A percentile compares a stretch with the other conserved stretches of the same genome.
These are phyloP conservation scores for Characodon lateralis DNA, from an alignment of 2,797 vertebrate species.

Conservation along the genomic window DNA sequence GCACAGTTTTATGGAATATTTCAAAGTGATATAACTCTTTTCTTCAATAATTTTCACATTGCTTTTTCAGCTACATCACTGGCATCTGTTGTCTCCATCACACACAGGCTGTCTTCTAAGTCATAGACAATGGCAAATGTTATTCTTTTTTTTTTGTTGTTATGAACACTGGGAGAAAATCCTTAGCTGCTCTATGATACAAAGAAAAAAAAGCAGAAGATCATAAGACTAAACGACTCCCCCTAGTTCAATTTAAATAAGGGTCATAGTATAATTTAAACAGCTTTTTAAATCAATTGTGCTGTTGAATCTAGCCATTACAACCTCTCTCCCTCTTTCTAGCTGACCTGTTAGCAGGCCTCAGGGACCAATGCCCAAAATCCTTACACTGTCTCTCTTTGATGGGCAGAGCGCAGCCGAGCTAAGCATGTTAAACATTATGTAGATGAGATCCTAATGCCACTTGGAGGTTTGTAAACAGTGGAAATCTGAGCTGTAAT, in stretches of 20 bases:
- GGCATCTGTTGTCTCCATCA: constrained; percentile 9
- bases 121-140: constrained; percentile 6
- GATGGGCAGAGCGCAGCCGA: constrained; percentile 52
- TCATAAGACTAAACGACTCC: neutral
- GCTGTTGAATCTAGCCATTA: constrained; percentile 21
- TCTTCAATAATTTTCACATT: constrained; percentile 7
- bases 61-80: constrained; percentile 10
- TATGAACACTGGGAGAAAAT: constrained; percentile 15
- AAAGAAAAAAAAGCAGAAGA: constrained; percentile 12
- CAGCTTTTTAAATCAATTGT: constrained; percentile 34
- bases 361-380: constrained; percentile 59
- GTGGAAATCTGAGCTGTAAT: constrained; percentile 61
- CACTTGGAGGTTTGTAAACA: constrained; percentile 68
- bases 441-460: constrained; percentile 65
- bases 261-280: constrained; percentile 7
- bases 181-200: constrained; percentile 1
- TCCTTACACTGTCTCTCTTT: constrained; percentile 57
- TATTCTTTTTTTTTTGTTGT: constrained; percentile 5
- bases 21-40: constrained; percentile 23
- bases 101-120: neutral
- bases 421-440: constrained; percentile 71
- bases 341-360: constrained; percentile 30
- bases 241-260: constrained; percentile 7
- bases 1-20: constrained; percentile 24
- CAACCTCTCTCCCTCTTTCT: constrained; percentile 12